A percentile compares a stretch with the other conserved stretches of the same genome.
Evolutionary conservation across 2,888 invertebrate genomes (phyloP).

Genomic region (Chrysopilus asiliformis): DNA sequence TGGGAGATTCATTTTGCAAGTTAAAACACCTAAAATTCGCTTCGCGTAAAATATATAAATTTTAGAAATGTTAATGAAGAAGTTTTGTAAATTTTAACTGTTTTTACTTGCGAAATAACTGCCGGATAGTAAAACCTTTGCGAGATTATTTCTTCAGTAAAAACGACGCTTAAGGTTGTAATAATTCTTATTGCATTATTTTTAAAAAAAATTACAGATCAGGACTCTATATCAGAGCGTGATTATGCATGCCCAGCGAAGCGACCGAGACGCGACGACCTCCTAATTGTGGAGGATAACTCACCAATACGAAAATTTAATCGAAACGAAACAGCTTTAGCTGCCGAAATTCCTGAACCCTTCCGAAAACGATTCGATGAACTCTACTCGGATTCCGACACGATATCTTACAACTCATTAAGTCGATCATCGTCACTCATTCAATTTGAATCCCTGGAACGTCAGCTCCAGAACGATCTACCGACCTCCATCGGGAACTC

Average conservation of each 20-base stretch:
- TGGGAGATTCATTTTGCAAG: no score
- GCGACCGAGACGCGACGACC: constrained; percentile 49
- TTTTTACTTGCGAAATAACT: no score
- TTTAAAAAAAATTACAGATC: constrained; percentile 25
- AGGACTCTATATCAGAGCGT: constrained; percentile 46
- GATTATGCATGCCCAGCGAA: constrained; percentile 65
- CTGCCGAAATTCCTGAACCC: constrained; percentile 2
- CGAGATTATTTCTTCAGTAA: no score
- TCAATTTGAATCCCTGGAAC: constrained; percentile 73
- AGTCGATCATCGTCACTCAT: constrained; percentile 70
- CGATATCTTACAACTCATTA: constrained; percentile 43
- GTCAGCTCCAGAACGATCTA: constrained; percentile 43
- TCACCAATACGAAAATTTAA: constrained; percentile 15
- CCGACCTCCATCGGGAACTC: constrained; percentile 31
- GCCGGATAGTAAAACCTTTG: no score
- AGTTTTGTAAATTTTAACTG: no score
- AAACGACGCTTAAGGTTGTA: no score
- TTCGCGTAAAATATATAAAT: no score
- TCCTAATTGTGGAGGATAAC: constrained; percentile 14
- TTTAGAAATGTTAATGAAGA: no score
- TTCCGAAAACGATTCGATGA: constrained; percentile 30
- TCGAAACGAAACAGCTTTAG: constrained; percentile 16
- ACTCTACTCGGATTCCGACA: constrained; percentile 34
- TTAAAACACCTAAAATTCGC: no score
- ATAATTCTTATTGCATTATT: no score